Evolutionary conservation across 2,797 vertebrate genomes (phyloP).

Genomic region (Trachops cirrhosus): DNA sequence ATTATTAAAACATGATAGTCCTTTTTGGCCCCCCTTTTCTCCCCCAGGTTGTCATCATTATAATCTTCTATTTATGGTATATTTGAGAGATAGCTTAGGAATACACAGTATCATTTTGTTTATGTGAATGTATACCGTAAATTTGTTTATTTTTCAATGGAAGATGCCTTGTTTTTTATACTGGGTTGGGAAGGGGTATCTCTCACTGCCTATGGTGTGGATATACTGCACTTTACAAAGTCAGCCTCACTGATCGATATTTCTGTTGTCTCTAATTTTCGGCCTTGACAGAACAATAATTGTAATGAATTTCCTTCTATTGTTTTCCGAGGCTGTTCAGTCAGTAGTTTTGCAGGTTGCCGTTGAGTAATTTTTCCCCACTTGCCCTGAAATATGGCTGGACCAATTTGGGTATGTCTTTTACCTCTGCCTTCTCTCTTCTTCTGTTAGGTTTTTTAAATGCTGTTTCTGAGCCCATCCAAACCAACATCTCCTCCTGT

Average conservation of each 20-base stretch:
- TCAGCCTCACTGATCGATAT: not conserved
- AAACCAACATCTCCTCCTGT: not conserved
- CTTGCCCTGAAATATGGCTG: accelerated
- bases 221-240: not conserved
- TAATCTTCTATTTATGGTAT: not conserved
- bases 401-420: not conserved
- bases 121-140: not conserved
- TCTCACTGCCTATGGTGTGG: not conserved
- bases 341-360: not conserved
- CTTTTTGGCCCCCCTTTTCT: not conserved
- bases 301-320: not conserved
- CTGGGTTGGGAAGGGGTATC: not conserved
- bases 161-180: not conserved
- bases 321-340: not conserved
- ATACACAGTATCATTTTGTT: not conserved
- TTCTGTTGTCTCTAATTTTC: not conserved
- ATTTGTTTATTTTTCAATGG: not conserved
- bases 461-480: not conserved
- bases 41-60: not conserved
- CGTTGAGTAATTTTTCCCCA: accelerated
- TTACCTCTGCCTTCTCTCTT: not conserved
- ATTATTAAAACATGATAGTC: not conserved
- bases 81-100: not conserved
- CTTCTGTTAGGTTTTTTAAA: not conserved
- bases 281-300: accelerated